phyloP scores from a whole-genome alignment of 2,113 vertebrate species.

The Callaeas wilsoni region DNA sequence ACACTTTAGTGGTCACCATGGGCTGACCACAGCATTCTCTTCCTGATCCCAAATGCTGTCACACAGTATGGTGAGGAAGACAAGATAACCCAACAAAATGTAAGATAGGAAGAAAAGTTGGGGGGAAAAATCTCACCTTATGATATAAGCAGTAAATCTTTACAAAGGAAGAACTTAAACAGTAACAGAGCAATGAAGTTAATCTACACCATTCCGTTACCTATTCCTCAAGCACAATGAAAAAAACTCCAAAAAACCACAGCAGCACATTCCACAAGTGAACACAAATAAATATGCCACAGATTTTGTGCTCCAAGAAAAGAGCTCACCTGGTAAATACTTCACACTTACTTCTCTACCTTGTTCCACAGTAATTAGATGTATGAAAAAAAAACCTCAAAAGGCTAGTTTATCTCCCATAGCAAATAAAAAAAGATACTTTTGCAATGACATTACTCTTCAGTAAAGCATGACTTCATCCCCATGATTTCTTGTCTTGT shows the following conservation, averaged over 20 bases:
- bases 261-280: neutral
- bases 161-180: neutral
- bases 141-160: neutral
- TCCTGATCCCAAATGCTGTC: neutral
- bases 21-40: neutral
- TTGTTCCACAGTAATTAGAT: neutral
- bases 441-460: neutral
- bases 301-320: neutral
- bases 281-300: neutral
- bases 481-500: rapidly evolving
- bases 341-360: neutral
- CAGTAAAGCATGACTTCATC: neutral
- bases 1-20: neutral
- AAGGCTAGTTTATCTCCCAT: neutral
- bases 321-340: neutral
- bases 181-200: neutral
- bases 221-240: neutral
- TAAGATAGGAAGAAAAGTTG: neutral
- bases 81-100: neutral
- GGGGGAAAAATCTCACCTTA: neutral
- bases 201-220: neutral
- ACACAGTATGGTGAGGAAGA: neutral
- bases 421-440: neutral
- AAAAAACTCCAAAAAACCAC: neutral
- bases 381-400: neutral